Base-by-base conservation (phyloP, 64 coral and sea anemone species). In the Actinia equina region DNA sequence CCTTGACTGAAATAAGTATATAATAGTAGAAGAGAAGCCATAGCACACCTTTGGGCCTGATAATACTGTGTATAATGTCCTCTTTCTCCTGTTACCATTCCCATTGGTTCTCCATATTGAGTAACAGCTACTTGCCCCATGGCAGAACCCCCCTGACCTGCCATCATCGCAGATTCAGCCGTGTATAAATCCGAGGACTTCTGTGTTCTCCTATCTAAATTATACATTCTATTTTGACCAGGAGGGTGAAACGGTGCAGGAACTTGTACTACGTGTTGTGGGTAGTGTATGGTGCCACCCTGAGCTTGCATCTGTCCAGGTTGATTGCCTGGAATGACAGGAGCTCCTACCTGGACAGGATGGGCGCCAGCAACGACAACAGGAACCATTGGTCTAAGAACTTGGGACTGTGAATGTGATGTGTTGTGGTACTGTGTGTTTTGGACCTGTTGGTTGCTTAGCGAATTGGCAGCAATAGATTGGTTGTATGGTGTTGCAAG, bases 101-200 rank as follows among this genome's bases (percentile, higher is more conserved):
- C 94, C n/a, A 90, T 60, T 17, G 76, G 87, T 19, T 93, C 89
- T n/a, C 88, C 49, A 69, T 89, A 92, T 76, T 91, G 90, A 18
- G 79, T 42, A 17, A 74, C 83, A 77, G 90, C 84, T 52, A 95
- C 83, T 37, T 91, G 85, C 52, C 80, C 85, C 16, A 91, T 77
- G 23, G 79, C 59, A 59, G 63, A 27, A 14, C 22, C 69, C 11
- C 23, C 23, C 15, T 86, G 79, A 7, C 90, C 94, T 2, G 88
- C 78, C 80, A 96, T 86, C 58, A 93, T 70, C 6, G 89, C 77
- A 17, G 86, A 82, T 18, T 96, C 94, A 20, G 90, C 19, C 60
- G 87, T 76, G 71, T 93, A 96, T 67, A 96, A 59, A 20, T 96
- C 94, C 20, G 88, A 63, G 20, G 94, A 86, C 85, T 96, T 96